A percentile compares a stretch with the other conserved stretches of the same genome.
These are phyloP conservation scores for Gadus chalcogrammus DNA, from an alignment of 2,113 vertebrate species.

Conservation along the genomic window DNA sequence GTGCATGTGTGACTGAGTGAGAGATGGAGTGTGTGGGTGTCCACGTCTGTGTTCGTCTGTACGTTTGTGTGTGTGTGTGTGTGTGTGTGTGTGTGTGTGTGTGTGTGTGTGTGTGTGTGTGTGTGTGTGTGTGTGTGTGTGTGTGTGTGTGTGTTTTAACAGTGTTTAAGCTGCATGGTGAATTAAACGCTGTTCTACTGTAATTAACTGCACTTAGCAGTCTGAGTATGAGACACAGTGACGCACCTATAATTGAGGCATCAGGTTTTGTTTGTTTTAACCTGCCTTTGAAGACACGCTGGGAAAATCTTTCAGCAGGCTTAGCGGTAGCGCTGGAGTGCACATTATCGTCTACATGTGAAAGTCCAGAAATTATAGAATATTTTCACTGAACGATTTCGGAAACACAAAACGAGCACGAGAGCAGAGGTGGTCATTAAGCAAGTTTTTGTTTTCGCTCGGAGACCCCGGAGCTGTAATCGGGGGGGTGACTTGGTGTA, in stretches of 20 bases:
- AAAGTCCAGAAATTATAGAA: constrained; percentile 25
- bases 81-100: neutral
- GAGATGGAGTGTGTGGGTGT: neutral
- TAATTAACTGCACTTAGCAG: constrained; percentile 71
- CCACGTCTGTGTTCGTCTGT: constrained; percentile 7
- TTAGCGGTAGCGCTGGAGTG: constrained; percentile 24
- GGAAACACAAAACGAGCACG: constrained; percentile 12
- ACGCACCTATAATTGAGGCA: constrained; percentile 69
- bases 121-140: constrained; percentile 7
- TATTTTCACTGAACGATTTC: constrained; percentile 16
- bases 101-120: constrained; percentile 1
- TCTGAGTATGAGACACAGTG: constrained; percentile 66
- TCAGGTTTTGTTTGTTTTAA: constrained; percentile 72
- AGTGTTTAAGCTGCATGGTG: constrained; percentile 64
- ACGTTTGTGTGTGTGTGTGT: constrained; percentile 2
- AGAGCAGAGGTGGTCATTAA: constrained; percentile 2
- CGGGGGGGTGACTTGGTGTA: constrained; percentile 35
- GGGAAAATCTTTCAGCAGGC: constrained; percentile 55
- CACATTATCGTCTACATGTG: constrained; percentile 38
- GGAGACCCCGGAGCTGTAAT: constrained; percentile 2
- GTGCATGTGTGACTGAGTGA: constrained; percentile 23
- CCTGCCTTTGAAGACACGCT: constrained; percentile 63
- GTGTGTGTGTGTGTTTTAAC: constrained; percentile 32
- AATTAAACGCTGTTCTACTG: constrained; percentile 67
- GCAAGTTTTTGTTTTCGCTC: constrained; percentile 26